Evolutionary conservation across 2,888 invertebrate genomes (phyloP).

Genomic region (Drosophila tanythrix): DNA sequence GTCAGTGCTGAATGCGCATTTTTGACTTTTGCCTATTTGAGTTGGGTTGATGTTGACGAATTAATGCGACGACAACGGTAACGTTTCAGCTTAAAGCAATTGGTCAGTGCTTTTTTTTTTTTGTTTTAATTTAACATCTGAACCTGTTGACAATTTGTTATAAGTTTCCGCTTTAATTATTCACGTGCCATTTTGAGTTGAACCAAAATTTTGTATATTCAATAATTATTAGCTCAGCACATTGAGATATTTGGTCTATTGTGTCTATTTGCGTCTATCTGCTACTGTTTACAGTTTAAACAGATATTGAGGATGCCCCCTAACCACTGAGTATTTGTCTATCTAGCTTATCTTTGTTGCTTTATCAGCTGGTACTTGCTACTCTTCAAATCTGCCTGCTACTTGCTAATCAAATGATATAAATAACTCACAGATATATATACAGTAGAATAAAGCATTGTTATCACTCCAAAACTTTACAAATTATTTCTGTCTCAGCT

Average conservation of each 20-base stretch:
- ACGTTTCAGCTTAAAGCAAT: slow-evolving; percentile 1
- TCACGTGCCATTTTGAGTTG: not conserved
- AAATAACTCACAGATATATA: not conserved
- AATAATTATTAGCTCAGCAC: not conserved
- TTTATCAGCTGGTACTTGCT: not conserved
- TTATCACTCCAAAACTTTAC: not conserved
- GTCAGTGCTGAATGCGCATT: slow-evolving; percentile 23
- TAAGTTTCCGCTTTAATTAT: slow-evolving; percentile 4
- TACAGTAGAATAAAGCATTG: not conserved
- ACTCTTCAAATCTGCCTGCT: not conserved
- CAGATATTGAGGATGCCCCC: not conserved
- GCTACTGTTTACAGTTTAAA: not conserved
- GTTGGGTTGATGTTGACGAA: slow-evolving; percentile 23
- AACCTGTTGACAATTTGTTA: slow-evolving; percentile 4
- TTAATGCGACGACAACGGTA: not conserved
- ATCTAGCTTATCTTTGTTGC: not conserved
- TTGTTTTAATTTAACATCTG: not conserved
- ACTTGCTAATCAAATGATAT: not conserved
- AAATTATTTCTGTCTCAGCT: not conserved
- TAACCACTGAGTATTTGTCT: not conserved
- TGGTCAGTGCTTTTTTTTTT: not conserved
- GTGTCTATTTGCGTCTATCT: not conserved
- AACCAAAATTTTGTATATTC: not conserved
- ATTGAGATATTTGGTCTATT: not conserved
- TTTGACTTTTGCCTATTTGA: slow-evolving; percentile 18